A percentile compares a stretch with the other conserved stretches of the same genome.
Conservation (phyloP, 1,140 invertebrate species). For the Centruroides sculpturatus region DNA sequence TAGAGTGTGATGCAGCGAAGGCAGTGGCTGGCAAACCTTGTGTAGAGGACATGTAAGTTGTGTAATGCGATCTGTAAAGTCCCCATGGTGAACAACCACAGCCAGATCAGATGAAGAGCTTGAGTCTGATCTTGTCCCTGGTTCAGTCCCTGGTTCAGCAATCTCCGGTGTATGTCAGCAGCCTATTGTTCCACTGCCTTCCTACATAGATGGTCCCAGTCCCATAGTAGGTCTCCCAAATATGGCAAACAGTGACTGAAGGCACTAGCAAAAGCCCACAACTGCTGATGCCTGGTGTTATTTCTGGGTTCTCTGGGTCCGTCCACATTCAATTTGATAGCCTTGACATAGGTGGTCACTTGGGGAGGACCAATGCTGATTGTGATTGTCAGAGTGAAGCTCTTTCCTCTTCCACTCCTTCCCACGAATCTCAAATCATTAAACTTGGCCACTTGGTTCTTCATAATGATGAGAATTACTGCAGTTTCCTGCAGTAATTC, state of each 20-base stretch:
- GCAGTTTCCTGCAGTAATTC: conserved; percentile 84
- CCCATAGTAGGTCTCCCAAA: conserved; percentile 9
- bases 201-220: conserved; percentile 31
- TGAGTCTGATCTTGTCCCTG: background rate
- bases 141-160: background rate
- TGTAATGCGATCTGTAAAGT: background rate
- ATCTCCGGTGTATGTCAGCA: conserved; percentile 8
- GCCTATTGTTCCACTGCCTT: conserved; percentile 15
- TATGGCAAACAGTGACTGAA: conserved; percentile 15
- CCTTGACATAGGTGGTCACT: conserved; percentile 92
- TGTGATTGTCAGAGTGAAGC: conserved; percentile 91
- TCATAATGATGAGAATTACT: conserved; percentile 89
- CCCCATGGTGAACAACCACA: background rate
- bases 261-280: conserved; percentile 19
- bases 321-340: conserved; percentile 98
- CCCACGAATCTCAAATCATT: conserved; percentile 96
- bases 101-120: background rate
- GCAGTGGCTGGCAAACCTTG: background rate
- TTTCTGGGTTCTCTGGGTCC: conserved; percentile 93
- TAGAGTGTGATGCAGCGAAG: background rate
- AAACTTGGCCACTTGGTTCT: conserved; percentile 93
- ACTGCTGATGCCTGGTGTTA: conserved; percentile 53
- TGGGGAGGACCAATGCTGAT: conserved; percentile 81
- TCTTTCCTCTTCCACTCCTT: conserved; percentile 88
- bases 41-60: background rate